Base-by-base conservation (phyloP, 2,113 vertebrate genomes). In the Chloropsis hardwickii region DNA sequence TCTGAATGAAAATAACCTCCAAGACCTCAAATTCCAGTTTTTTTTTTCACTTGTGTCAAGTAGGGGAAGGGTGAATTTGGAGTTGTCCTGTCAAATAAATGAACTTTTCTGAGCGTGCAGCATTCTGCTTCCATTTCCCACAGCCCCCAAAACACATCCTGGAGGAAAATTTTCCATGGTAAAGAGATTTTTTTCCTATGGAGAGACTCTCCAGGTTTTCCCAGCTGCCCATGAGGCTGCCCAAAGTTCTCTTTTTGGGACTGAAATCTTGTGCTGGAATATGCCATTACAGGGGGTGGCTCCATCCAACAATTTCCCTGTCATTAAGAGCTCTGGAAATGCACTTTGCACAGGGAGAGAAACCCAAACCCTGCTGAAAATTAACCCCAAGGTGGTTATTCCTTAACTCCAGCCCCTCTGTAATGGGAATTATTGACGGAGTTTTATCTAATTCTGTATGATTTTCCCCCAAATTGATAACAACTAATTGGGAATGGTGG, bases 241-340 rank as follows among this genome's bases (percentile, higher is more conserved):
- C 37, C 37, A 37, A 37, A 37, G 37, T 37, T 37, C 37, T 37
- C 37, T 37, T 37, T 37, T 37, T 37, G 37, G 37, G 37, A 37
- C 37, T 37, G 37, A 37, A 37, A 37, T 37, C 37, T 37, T 37
- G 37, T 37, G 37, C 37, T 37, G 37, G 37, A 37, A 37, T 10
- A 37, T 37, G 37, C 37, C 37, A 37, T 37, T 37, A 37, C 37
- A 37, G 37, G 37, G 37, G 37, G 91, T 86, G 92, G 78, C 51
- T 94, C 95, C 90, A 97, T 95, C 94, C 89, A 96, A 86, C 69
- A 94, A 97, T 95, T 97, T 97, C 95, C 95, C 87, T 95, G 91
- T 88, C 95, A 93, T 95, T 70, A 78, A 96, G 72, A 35, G 84
- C 80, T 88, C 89, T 29, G 60, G 77, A 92, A 97, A 94, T 94